Evolutionary conservation across 2,113 vertebrate genomes (phyloP).

Genomic region (Sylvietta virens): DNA sequence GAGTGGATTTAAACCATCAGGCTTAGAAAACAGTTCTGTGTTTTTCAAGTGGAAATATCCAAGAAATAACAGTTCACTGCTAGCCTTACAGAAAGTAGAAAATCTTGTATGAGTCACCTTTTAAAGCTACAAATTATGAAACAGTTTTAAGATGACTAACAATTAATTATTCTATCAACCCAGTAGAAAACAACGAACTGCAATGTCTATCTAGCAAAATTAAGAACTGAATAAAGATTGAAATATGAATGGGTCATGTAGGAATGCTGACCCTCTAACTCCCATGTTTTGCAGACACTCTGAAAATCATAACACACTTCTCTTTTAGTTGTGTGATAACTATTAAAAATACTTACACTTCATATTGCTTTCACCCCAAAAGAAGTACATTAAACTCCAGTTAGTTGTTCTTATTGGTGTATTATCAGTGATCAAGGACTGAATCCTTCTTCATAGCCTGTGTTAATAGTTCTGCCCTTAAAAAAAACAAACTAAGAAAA

Average conservation of each 20-base stretch:
- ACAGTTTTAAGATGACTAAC: background rate
- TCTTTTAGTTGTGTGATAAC: background rate
- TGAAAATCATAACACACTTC: background rate
- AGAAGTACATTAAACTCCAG: fast-evolving
- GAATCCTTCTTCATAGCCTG: background rate
- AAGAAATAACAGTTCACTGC: background rate
- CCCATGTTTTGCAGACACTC: fast-evolving
- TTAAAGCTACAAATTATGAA: background rate
- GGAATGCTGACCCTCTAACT: background rate
- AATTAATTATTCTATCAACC: background rate
- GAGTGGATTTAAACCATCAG: background rate
- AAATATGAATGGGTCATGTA: background rate
- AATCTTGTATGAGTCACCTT: background rate
- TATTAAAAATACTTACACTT: background rate
- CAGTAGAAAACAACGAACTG: background rate
- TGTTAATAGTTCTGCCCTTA: background rate
- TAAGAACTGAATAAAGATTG: background rate
- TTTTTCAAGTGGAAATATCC: background rate
- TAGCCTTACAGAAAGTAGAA: background rate
- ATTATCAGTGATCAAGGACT: background rate
- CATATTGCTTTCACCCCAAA: background rate
- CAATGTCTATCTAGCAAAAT: background rate
- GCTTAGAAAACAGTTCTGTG: background rate
- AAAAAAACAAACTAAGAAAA: background rate
- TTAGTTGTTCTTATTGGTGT: background rate